Evolutionary conservation across 2,888 invertebrate species (phyloP).

Genomic region (Coelopa pilipes): DNA sequence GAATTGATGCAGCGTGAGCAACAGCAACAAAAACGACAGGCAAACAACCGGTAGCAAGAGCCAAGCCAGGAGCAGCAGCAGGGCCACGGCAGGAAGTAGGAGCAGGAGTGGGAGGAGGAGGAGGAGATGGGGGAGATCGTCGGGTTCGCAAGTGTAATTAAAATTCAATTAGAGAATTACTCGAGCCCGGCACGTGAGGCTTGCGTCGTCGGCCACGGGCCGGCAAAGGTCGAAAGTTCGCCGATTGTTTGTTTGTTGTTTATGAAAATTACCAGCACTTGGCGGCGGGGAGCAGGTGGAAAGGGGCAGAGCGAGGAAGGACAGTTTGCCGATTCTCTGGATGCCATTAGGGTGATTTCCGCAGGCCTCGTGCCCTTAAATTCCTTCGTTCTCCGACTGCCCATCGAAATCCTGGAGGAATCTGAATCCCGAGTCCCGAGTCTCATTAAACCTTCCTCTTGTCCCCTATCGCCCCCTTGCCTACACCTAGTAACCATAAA

Average conservation of each 20-base stretch:
- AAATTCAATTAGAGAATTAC: slow-evolving; percentile 52
- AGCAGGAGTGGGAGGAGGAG: not conserved
- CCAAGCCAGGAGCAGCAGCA: not conserved
- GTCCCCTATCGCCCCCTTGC: no score
- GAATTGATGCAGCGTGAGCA: slow-evolving; percentile 19
- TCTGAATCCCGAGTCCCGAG: no score
- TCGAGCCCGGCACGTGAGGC: slow-evolving; percentile 27
- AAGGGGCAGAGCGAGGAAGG: not conserved
- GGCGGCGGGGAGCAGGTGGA: not conserved
- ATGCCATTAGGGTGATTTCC: no score
- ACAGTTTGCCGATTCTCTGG: no score
- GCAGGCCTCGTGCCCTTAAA: no score
- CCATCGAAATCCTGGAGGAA: no score
- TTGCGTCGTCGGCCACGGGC: not conserved
- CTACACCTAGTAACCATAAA: no score
- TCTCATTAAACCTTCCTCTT: no score
- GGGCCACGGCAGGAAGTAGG: not conserved
- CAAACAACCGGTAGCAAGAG: not conserved
- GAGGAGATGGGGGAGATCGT: not conserved
- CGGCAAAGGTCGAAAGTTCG: slow-evolving; percentile 21
- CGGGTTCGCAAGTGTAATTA: slow-evolving; percentile 47
- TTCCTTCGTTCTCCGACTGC: no score
- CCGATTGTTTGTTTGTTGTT: slow-evolving; percentile 28
- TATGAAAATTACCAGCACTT: slow-evolving; percentile 8
- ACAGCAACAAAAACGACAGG: slow-evolving; percentile 2